These are phyloP conservation scores for Ginglymostoma cirratum DNA, from an alignment of 2,113 vertebrate species.

Conservation along the genomic window DNA sequence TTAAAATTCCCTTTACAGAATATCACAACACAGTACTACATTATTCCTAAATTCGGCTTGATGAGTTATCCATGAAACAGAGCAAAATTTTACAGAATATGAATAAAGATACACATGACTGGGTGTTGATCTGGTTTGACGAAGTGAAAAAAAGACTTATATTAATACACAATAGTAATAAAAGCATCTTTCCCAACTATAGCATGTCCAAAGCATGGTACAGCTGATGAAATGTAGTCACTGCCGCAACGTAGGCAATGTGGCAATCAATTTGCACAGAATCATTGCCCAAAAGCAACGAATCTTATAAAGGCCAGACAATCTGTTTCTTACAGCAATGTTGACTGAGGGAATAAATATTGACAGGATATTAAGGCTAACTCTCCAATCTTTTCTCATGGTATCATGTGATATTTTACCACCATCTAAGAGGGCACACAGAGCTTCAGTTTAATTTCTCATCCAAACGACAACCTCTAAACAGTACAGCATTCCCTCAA, in stretches of 20 bases:
- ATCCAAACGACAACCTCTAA: background rate
- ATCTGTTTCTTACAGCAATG: background rate
- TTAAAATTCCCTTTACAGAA: background rate
- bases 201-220: background rate
- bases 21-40: background rate
- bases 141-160: background rate
- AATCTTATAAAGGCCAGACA: background rate
- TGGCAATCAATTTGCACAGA: background rate
- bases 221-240: background rate
- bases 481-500: background rate
- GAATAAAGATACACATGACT: background rate
- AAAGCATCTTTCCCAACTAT: too few relatives aligned
- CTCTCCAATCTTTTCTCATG: background rate
- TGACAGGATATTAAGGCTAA: background rate
- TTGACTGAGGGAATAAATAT: background rate
- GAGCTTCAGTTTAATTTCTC: too few relatives aligned
- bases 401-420: background rate
- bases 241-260: background rate
- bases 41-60: background rate
- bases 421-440: too few relatives aligned
- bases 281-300: background rate
- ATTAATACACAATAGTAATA: background rate
- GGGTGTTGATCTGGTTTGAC: background rate
- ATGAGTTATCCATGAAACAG: background rate
- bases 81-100: background rate